Base-by-base conservation (phyloP, 2,797 vertebrate genomes). In the Poecilia gillii region DNA sequence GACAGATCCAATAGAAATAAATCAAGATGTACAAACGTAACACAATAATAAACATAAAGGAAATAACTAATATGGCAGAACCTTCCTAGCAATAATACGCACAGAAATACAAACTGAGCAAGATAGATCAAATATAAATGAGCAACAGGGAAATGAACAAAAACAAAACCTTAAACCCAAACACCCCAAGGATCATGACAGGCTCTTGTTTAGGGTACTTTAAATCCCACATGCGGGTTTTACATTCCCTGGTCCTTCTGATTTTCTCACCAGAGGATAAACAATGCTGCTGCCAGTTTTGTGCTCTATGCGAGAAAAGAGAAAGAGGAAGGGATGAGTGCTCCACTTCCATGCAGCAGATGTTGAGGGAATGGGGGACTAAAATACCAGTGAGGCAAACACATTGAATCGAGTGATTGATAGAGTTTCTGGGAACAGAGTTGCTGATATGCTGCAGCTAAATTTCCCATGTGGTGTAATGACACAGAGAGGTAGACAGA, bases 371-470 rank as follows among this genome's bases (percentile, higher is more conserved):
- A 81, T 74, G 77, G 28, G 92, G 89, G 87, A 90, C 75, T 73
- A 47, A 84, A 90, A 87, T 83, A 84, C 77, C 76, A 85, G 85
- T 45, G 83, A 92, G 80, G 87, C 85, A 87, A 88, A 90, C 86
- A 92, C 87, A 88, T 62, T 83, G 83, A 87, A 82, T 86, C 74
- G 77, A 89, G 90, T 94, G 91, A 94, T 92, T 93, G 91, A 94
- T 93, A 81, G 90, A 90, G 88, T 90, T 81, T 88, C 83, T 53
- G 77, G 87, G 84, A 91, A 81, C 79, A 79, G 76, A 78, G 89
- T 81, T 75, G 77, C 70, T 46, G 82, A 75, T 84, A 51, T 73
- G 85, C 80, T 73, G 84, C 72, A 84, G 83, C 81, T 86, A 90
- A 82, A 92, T 91, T 91, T 90, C 91, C 90, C 88, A 82, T 84